phyloP scores from a whole-genome alignment of 2,888 invertebrate species.

The Orthosia incerta region DNA sequence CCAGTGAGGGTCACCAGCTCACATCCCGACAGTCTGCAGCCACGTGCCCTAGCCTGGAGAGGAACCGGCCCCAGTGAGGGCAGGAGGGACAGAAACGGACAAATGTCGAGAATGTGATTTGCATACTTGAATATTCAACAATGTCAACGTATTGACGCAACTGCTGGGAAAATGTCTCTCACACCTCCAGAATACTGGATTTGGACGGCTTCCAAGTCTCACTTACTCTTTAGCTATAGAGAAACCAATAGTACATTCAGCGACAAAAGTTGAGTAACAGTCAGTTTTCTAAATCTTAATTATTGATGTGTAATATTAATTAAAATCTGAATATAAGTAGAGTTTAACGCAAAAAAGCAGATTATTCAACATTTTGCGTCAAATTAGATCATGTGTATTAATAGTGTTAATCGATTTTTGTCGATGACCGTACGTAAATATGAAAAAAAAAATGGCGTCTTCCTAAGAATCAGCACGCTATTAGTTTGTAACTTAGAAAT shows the following conservation, averaged over 20 bases:
- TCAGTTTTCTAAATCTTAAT: too few species aligned
- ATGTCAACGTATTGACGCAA: not conserved
- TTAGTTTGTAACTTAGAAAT: not conserved
- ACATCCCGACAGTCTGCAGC: constrained; percentile 83
- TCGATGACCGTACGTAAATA: too few species aligned
- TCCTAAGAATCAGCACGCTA: not conserved
- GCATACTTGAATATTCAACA: not conserved
- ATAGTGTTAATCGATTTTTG: too few species aligned
- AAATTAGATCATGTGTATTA: too few species aligned
- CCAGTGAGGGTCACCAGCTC: constrained; percentile 82
- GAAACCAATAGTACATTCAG: not conserved
- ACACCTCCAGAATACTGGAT: not conserved
- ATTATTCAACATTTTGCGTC: too few species aligned
- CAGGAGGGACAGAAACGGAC: not conserved
- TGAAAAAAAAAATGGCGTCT: not conserved
- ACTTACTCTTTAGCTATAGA: not conserved
- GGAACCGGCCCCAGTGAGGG: not conserved
- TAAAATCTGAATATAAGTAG: too few species aligned
- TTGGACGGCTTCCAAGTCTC: not conserved
- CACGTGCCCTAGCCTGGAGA: constrained; percentile 70
- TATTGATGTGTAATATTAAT: too few species aligned
- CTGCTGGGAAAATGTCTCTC: not conserved
- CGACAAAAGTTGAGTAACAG: too few species aligned
- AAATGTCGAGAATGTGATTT: constrained; percentile 30
- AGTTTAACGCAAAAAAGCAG: too few species aligned